Percentiles rank a stretch among this genome's conserved stretches.
Conservation (phyloP, 2,113 vertebrate species). For the Peucedramus taeniatus region DNA sequence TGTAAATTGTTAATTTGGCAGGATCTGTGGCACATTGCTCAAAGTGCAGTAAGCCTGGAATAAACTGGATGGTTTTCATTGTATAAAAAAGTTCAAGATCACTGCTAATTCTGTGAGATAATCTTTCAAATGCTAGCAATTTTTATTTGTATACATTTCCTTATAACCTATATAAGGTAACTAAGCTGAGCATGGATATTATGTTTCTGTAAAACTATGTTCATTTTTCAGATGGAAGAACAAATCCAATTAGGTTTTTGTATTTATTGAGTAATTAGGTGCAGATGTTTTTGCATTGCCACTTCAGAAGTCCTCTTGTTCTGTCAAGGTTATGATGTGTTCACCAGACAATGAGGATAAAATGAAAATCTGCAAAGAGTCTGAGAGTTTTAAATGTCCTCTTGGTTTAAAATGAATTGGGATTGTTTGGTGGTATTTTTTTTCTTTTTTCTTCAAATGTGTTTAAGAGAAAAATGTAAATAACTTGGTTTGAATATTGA, state of each 20-base stretch:
- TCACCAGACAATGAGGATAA: background rate
- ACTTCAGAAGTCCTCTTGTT: background rate
- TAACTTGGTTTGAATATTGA: background rate
- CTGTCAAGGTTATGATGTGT: background rate
- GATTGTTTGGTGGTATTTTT: background rate
- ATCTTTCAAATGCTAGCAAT: background rate
- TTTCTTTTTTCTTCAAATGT: background rate
- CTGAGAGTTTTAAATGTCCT: background rate
- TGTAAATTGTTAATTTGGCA: background rate
- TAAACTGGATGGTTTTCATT: background rate
- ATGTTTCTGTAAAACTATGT: background rate
- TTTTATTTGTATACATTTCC: background rate
- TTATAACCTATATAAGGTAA: background rate
- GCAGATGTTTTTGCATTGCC: background rate
- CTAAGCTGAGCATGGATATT: background rate
- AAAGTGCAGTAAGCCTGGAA: background rate
- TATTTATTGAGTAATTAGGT: background rate
- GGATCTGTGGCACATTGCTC: background rate
- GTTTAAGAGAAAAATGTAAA: background rate
- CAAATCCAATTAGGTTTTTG: background rate
- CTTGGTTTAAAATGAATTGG: background rate
- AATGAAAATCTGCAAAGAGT: background rate
- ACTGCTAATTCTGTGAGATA: background rate
- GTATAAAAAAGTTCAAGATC: background rate
- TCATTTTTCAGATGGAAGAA: background rate